Conservation (phyloP, 2,888 invertebrate genomes). For the Vanessa cardui region DNA sequence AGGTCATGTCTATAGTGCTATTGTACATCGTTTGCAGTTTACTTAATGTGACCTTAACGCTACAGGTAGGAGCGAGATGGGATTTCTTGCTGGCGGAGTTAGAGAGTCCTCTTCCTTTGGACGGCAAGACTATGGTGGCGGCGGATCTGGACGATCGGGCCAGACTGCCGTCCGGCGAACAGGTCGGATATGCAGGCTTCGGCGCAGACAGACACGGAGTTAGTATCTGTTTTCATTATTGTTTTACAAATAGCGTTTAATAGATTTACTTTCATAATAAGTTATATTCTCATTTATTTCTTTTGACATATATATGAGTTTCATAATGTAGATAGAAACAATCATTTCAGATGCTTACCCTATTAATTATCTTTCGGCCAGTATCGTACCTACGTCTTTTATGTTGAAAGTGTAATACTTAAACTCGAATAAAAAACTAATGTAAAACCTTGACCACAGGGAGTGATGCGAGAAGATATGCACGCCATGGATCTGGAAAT, state of each 20-base stretch:
- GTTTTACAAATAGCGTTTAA: too few species aligned
- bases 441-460: conserved; percentile 48
- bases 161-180: conserved; percentile 45
- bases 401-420: too few species aligned
- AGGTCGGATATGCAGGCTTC: conserved; percentile 67
- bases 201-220: conserved; percentile 73
- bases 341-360: too few species aligned
- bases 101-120: conserved; percentile 60
- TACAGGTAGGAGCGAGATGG: conserved; percentile 70
- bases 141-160: conserved; percentile 55
- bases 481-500: conserved; percentile 67
- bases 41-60: conserved; percentile 15
- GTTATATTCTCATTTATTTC: too few species aligned
- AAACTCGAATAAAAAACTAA: too few species aligned
- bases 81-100: conserved; percentile 73
- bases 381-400: too few species aligned
- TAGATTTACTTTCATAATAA: too few species aligned
- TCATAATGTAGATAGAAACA: too few species aligned
- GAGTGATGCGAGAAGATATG: conserved; percentile 71
- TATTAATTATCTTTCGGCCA: too few species aligned
- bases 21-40: background rate
- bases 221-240: conserved; percentile 35
- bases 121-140: conserved; percentile 60
- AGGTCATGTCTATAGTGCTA: conserved; percentile 18
- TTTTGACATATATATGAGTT: too few species aligned